Evolutionary conservation across 2,113 vertebrate genomes (phyloP), one percentile per base, ranked within the genome.

Genomic region (Heterocephalus glaber): DNA sequence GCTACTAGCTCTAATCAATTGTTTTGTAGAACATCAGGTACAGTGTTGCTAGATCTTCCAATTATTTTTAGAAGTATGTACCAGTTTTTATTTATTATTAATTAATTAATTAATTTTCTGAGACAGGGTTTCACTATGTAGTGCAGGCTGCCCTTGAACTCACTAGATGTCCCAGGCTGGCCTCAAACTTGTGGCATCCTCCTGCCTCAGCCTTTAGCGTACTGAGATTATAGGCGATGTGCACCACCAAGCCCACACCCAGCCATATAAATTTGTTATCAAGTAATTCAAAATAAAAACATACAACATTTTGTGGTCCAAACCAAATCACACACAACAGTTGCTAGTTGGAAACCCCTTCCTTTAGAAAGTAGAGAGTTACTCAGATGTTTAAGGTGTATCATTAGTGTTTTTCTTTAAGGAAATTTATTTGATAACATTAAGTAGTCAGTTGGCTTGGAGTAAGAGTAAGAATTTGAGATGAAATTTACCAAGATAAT

Each of bases 281-380:
- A 87, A 63, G 44, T 79, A 49, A 92, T 92, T 92, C 33, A 95
- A 58, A 52, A 66, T 38, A 38, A 84, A 66, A 54, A 49, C 49
- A 70, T 33, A 44, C 86, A 83, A 44, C 86, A 83, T 38, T 77
- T 58, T 89, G 66, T 83, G 56, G 44, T 9, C 44, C 89, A 72
- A 54, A 81, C 33, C 13, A 68, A 81, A 68, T 9, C 17, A 41
- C 52, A 26, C 4, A 70, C 17, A 49, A 30, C 47, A 44, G 58
- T 24, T 92, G n/a, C 17, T n/a, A 35, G 58, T 24, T 92, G n/a
- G 19, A 35, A 54, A 1, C 16, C 47, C 49, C 17, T 58, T 92
- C 13, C 54, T 76, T 82, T 72, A 30, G 58, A 65, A 82, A 87
- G 54, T 60, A 82, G 11, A 68, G n/a, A 44, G 19, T 5, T 47